Percentiles rank a stretch among this genome's conserved stretches.
Conservation (phyloP, 2,888 invertebrate genomes). For the Sceliomorpha sp. region DNA sequence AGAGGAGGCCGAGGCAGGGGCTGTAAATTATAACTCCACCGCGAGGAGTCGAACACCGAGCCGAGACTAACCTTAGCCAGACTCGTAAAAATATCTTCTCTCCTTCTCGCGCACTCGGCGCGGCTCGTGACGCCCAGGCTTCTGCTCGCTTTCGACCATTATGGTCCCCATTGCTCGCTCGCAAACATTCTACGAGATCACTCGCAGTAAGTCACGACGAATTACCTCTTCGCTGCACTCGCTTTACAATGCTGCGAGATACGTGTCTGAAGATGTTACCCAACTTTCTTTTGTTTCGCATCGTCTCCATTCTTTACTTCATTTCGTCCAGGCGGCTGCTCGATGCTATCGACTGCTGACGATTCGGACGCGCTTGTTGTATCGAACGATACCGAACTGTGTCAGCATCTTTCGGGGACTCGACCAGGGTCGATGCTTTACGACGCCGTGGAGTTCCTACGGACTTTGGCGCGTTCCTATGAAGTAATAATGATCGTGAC, state of each 20-base stretch:
- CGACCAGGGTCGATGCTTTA: too few relatives aligned
- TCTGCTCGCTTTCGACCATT: constrained; percentile 63
- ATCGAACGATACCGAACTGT: too few relatives aligned
- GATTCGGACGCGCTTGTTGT: too few relatives aligned
- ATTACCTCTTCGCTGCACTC: constrained; percentile 48
- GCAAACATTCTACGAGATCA: constrained; percentile 61
- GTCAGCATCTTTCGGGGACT: too few relatives aligned
- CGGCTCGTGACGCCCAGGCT: constrained; percentile 53
- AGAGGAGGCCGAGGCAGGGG: constrained; percentile 55
- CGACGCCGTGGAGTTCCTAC: too few relatives aligned
- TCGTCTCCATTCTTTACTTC: constrained; percentile 8
- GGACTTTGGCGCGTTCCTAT: too few relatives aligned
- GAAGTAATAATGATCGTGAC: too few relatives aligned
- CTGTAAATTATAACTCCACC: constrained; percentile 74
- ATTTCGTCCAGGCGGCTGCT: constrained; percentile 1
- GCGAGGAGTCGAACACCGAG: constrained; percentile 74
- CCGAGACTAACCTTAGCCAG: constrained; percentile 74
- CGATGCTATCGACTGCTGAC: constrained; percentile 1
- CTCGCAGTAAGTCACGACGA: constrained; percentile 66
- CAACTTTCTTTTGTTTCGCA: constrained; percentile 34
- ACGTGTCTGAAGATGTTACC: constrained; percentile 15
- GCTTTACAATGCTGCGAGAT: constrained; percentile 26
- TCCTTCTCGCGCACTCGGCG: constrained; percentile 50
- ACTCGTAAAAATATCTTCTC: constrained; percentile 76
- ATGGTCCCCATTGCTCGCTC: constrained; percentile 52